Base-by-base conservation (phyloP, 2,888 invertebrate genomes). In the Drosophila setosimentum region DNA sequence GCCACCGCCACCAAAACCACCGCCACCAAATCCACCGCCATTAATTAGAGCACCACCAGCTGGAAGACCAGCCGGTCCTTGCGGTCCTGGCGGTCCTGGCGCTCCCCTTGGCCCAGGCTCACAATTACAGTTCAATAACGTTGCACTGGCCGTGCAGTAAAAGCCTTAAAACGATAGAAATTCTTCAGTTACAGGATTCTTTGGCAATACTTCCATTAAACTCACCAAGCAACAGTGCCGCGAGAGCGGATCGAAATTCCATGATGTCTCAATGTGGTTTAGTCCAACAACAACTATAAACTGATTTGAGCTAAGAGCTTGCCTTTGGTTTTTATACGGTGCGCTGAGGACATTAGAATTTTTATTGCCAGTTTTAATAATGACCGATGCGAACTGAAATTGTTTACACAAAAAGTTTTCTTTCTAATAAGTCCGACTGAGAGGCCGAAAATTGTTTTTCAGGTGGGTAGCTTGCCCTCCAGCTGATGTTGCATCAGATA, bases 241-340 rank as follows among this genome's bases (percentile, higher is more conserved):
- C 57, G 18, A 74, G 37, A 29, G 79, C 57, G 48, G 62, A 32
- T 6, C 37, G 16, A 3, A 50, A 66, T 57, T 24, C 57, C 88
- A 90, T 88, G 51, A n/a, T 81, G n/a, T 59, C 11, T 24, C 21
- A 55, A 42, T 55, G 69, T 61, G 71, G 63, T 29, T 72, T 95
- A 64, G 33, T 58, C 37, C 49, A 63, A 48, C 13, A 37, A 42
- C 60, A 53, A 30, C 11, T 35, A 10, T 32, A 54, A 69, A 88
- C 84, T 86, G 73, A 82, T 8, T 64, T 62, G n/a, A 48, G 49
- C 13, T 11, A 18, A 42, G 42, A 7, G n/a, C 32, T 11, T 5
- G 13, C 2, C 18, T 35, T 33, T 18, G 27, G 55, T 45, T 78
- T 85, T 79, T 85, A 88, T 88, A 86, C 35, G 50, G 29, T 6